These are phyloP conservation scores for Cotesia glomerata DNA, from an alignment of 1,140 invertebrate genomes.

Conservation along the genomic window DNA sequence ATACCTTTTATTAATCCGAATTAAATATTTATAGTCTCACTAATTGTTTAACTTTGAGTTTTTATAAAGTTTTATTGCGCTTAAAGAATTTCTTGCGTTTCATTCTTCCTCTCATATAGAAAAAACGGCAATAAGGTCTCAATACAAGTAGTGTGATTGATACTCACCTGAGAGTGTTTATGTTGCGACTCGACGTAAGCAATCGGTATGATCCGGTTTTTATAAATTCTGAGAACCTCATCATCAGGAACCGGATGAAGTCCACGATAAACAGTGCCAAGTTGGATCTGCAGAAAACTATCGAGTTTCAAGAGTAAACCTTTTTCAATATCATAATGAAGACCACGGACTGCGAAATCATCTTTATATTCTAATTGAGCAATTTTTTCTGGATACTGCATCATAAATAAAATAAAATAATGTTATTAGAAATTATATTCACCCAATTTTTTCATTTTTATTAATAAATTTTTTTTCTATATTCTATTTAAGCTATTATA, in stretches of 20 bases:
- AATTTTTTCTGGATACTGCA: slow-evolving; percentile 91
- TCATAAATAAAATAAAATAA: slow-evolving; percentile 42
- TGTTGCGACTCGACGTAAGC: slow-evolving; percentile 76
- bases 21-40: too few relatives aligned
- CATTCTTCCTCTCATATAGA: neutral
- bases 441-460: neutral
- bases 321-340: slow-evolving; percentile 96
- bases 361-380: slow-evolving; percentile 82
- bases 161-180: slow-evolving; percentile 62
- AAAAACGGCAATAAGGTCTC: slow-evolving; percentile 4
- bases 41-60: too few relatives aligned
- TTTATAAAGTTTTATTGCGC: neutral
- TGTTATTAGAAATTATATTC: neutral
- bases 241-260: slow-evolving; percentile 80
- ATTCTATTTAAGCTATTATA: neutral
- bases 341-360: slow-evolving; percentile 88
- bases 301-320: slow-evolving; percentile 95
- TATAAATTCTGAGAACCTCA: slow-evolving; percentile 87
- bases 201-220: slow-evolving; percentile 83
- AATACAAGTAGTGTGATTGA: neutral
- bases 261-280: slow-evolving; percentile 92
- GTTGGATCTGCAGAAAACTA: slow-evolving; percentile 95
- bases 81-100: neutral
- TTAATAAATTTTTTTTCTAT: neutral
- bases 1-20: too few relatives aligned